Conservation (phyloP, 37 sponge, comb jelly and placozoan species). For the Petrosia ficiformis region DNA sequence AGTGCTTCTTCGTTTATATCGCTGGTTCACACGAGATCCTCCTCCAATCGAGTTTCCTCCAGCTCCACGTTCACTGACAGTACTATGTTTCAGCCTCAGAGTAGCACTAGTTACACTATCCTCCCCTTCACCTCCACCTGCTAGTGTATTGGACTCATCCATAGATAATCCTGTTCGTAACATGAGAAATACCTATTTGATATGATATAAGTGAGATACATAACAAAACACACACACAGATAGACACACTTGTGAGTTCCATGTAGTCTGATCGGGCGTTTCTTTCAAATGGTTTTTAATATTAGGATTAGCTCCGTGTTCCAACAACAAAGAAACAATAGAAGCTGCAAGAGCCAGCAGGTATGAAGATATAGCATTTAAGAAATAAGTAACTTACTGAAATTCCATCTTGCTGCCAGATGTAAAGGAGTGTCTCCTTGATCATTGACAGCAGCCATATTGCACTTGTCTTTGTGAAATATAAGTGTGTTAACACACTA, state of each 20-base stretch:
- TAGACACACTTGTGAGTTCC: slow-evolving; percentile 67
- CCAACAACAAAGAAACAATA: slow-evolving; percentile 69
- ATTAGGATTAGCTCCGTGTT: slow-evolving; percentile 50
- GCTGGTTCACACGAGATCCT: no score
- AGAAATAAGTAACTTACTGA: slow-evolving; percentile 47
- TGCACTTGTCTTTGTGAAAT: slow-evolving; percentile 55
- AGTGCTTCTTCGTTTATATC: no score
- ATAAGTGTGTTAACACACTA: slow-evolving; percentile 79
- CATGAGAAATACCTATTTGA: no score
- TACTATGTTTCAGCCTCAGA: no score
- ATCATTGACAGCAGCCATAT: slow-evolving; percentile 58
- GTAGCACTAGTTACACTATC: no score
- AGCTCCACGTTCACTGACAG: no score
- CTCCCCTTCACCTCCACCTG: no score
- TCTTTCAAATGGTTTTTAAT: slow-evolving; percentile 59
- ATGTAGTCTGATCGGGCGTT: slow-evolving; percentile 66
- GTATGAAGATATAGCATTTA: background rate
- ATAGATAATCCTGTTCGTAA: no score
- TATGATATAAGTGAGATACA: no score
- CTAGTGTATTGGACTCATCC: no score
- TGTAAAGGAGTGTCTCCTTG: slow-evolving; percentile 88
- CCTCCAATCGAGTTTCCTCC: no score
- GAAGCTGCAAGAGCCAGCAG: slow-evolving; percentile 24
- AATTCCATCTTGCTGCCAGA: slow-evolving; percentile 90
- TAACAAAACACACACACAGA: no score